These are phyloP conservation scores for Danio albolineatus DNA, from an alignment of 2,797 vertebrate genomes.

Conservation along the genomic window DNA sequence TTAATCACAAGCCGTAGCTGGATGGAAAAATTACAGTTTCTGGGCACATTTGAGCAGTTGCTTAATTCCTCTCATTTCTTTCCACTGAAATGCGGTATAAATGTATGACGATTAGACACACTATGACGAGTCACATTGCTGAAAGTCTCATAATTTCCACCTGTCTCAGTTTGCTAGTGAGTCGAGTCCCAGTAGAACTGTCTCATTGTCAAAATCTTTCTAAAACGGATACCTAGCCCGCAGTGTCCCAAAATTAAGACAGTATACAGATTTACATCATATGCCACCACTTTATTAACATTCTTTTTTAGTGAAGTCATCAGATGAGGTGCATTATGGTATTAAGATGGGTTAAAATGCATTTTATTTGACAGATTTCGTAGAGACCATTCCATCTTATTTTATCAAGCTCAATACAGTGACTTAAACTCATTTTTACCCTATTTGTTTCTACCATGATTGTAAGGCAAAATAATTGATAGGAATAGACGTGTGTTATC, in stretches of 20 bases:
- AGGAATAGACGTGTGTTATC: too few species aligned
- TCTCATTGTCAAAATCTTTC: not conserved
- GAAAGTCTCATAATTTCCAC: constrained; percentile 49
- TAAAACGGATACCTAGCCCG: not conserved
- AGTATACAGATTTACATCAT: not conserved
- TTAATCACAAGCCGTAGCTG: constrained; percentile 33
- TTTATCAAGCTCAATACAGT: too few species aligned
- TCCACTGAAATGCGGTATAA: constrained; percentile 3
- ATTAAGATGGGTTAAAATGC: too few species aligned
- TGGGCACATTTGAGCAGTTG: constrained; percentile 38
- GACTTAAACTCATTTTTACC: too few species aligned
- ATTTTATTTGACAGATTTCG: too few species aligned
- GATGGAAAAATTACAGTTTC: constrained; percentile 27
- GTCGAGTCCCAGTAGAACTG: not conserved
- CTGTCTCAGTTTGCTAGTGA: not conserved
- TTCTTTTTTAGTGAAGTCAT: too few species aligned
- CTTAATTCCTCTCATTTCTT: constrained; percentile 5
- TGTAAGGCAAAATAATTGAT: too few species aligned
- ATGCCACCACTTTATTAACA: too few species aligned
- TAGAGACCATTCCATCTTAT: too few species aligned
- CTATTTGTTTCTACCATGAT: too few species aligned
- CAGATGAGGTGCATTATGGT: too few species aligned
- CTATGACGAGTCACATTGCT: constrained; percentile 31
- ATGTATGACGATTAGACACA: not conserved
- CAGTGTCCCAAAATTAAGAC: not conserved